phyloP scores from a whole-genome alignment of 2,113 vertebrate species.

The Prietella phreatophila region DNA sequence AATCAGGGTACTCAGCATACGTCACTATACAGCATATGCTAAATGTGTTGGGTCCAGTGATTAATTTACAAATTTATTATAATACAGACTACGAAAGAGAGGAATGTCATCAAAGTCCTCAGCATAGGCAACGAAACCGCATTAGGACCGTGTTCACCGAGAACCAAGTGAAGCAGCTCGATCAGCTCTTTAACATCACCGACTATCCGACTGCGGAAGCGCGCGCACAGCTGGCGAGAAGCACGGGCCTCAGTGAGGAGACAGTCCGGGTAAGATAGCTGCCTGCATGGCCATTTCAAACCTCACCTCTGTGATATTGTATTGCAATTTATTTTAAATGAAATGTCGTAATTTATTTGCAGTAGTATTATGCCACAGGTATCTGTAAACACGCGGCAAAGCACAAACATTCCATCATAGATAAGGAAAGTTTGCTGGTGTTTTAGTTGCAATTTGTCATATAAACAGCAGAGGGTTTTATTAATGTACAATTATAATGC shows the following conservation, averaged over 20 bases:
- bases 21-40: not conserved
- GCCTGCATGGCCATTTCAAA: not conserved
- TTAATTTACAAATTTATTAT: not conserved
- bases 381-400: not conserved
- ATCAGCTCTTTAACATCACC: conserved; percentile 63
- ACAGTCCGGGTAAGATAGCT: conserved; percentile 67
- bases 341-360: not conserved
- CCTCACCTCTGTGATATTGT: not conserved
- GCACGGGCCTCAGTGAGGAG: conserved; percentile 67
- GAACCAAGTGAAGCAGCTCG: conserved; percentile 63
- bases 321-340: not conserved
- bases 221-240: conserved; percentile 62
- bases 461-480: not conserved
- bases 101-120: conserved; percentile 1
- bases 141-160: conserved; percentile 71
- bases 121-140: conserved; percentile 53
- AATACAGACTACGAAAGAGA: conserved; percentile 35
- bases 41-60: no score
- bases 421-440: not conserved
- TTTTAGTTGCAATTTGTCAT: not conserved
- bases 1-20: not conserved
- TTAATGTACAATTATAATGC: not conserved
- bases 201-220: conserved; percentile 64
- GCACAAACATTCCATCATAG: not conserved
- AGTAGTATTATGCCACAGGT: not conserved